Percentiles rank a stretch among this genome's conserved stretches.
Conservation (phyloP, 1,140 invertebrate species). For the Zaprionus capensis region DNA sequence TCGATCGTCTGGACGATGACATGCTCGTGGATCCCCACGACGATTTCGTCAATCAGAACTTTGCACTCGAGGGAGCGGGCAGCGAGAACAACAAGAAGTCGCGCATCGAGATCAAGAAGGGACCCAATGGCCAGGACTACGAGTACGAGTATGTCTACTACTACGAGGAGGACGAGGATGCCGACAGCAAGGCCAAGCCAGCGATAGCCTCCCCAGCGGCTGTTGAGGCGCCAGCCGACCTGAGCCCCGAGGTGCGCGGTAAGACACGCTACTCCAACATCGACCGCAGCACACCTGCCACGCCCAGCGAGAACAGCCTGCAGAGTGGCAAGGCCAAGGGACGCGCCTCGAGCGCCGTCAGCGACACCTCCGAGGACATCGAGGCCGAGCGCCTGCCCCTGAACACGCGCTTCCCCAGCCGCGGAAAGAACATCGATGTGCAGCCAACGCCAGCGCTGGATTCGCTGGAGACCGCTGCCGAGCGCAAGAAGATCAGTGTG, state of each 20-base stretch:
- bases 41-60: conserved; percentile 76
- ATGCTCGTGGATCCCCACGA: conserved; percentile 67
- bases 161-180: conserved; percentile 93
- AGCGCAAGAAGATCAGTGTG: conserved; percentile 84
- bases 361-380: conserved; percentile 85
- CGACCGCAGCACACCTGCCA: conserved; percentile 86
- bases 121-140: conserved; percentile 95
- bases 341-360: conserved; percentile 56
- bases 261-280: conserved; percentile 89
- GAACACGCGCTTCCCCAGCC: conserved; percentile 91
- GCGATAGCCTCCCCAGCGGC: conserved; percentile 48
- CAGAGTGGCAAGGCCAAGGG: conserved; percentile 85
- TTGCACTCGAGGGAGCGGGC: conserved; percentile 75
- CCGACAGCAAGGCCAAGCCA: conserved; percentile 82
- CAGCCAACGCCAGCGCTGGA: conserved; percentile 74
- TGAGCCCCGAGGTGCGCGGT: conserved; percentile 57
- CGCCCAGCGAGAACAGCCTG: conserved; percentile 85
- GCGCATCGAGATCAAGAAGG: conserved; percentile 92
- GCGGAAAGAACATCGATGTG: conserved; percentile 85
- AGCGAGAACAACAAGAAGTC: conserved; percentile 86
- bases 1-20: conserved; percentile 65
- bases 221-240: conserved; percentile 41
- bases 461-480: conserved; percentile 84
- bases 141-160: conserved; percentile 97
- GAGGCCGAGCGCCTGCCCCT: conserved; percentile 89